Evolutionary conservation across 2,797 vertebrate species (phyloP).

Genomic region (Xenopus petersii): DNA sequence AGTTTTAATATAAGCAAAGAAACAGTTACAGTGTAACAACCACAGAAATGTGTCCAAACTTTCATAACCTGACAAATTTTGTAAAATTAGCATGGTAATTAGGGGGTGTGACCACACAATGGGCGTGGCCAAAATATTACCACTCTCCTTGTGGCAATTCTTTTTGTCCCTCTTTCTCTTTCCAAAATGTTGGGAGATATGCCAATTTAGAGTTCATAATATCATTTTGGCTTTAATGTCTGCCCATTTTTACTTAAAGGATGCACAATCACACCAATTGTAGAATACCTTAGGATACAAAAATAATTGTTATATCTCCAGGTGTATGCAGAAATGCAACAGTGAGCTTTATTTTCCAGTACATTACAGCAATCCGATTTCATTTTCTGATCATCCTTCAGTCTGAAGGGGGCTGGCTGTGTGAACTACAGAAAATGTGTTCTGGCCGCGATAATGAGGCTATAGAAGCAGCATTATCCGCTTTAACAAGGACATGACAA

Average conservation of each 20-base stretch:
- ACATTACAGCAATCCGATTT: slow-evolving; percentile 62
- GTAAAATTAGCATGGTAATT: no score
- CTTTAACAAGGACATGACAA: slow-evolving; percentile 67
- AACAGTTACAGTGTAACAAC: no score
- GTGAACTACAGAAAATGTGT: slow-evolving; percentile 49
- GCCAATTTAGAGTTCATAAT: no score
- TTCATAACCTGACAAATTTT: no score
- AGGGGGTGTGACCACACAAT: no score
- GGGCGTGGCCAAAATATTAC: no score
- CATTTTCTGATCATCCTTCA: slow-evolving; percentile 68
- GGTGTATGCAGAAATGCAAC: slow-evolving; percentile 52
- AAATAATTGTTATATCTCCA: slow-evolving; percentile 57
- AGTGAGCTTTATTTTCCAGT: slow-evolving; percentile 64
- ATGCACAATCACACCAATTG: slow-evolving; percentile 61
- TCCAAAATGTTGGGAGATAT: no score
- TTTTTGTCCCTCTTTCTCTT: no score
- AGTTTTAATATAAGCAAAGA: no score
- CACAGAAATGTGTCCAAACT: no score
- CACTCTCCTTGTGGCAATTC: no score
- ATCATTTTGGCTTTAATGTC: slow-evolving; percentile 55
- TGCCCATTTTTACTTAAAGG: slow-evolving; percentile 55
- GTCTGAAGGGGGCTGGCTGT: slow-evolving; percentile 58
- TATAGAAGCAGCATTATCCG: slow-evolving; percentile 63
- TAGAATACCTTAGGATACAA: slow-evolving; percentile 60
- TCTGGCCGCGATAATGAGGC: slow-evolving; percentile 64